Evolutionary conservation across 2,888 invertebrate genomes (phyloP).

Genomic region (Scaptomyza reducta): DNA sequence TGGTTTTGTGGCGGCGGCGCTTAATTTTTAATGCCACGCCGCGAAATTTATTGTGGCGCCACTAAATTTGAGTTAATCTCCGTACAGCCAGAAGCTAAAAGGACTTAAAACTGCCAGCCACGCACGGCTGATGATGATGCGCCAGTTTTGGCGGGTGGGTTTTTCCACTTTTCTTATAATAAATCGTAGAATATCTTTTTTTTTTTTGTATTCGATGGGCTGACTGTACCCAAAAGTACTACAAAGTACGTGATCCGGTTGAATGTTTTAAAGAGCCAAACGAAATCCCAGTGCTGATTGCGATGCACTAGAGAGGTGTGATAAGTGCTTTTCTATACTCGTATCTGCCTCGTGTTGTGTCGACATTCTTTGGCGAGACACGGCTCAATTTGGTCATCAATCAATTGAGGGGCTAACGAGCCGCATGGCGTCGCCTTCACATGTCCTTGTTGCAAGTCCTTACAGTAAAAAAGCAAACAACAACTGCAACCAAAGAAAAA

Average conservation of each 20-base stretch:
- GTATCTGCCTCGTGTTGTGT: slow-evolving; percentile 25
- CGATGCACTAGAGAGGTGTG: slow-evolving; percentile 52
- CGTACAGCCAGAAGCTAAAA: slow-evolving; percentile 50
- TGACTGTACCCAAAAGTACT: slow-evolving; percentile 42
- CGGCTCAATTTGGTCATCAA: slow-evolving; percentile 69
- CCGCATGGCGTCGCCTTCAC: slow-evolving; percentile 30
- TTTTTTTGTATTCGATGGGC: slow-evolving; percentile 1
- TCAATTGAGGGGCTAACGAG: slow-evolving; percentile 74
- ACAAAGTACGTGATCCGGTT: slow-evolving; percentile 29
- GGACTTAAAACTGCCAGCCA: slow-evolving; percentile 52
- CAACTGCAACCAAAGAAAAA: slow-evolving; percentile 31
- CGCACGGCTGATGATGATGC: slow-evolving; percentile 47
- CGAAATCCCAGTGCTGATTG: slow-evolving; percentile 56
- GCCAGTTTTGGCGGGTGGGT: slow-evolving; percentile 45
- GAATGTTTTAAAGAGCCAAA: slow-evolving; percentile 45
- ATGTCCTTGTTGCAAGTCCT: slow-evolving; percentile 24
- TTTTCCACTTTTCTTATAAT: slow-evolving; percentile 6
- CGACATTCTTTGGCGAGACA: slow-evolving; percentile 50
- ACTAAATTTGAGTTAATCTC: slow-evolving; percentile 78
- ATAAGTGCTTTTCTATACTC: slow-evolving; percentile 64
- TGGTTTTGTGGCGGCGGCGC: slow-evolving; percentile 56
- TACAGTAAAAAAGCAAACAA: neutral
- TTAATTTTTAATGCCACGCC: slow-evolving; percentile 80
- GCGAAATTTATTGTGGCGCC: slow-evolving; percentile 79
- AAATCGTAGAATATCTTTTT: neutral